A percentile compares a stretch with the other conserved stretches of the same genome.
Conservation (phyloP, 2,888 invertebrate species). For the Drosophila melanosoma region DNA sequence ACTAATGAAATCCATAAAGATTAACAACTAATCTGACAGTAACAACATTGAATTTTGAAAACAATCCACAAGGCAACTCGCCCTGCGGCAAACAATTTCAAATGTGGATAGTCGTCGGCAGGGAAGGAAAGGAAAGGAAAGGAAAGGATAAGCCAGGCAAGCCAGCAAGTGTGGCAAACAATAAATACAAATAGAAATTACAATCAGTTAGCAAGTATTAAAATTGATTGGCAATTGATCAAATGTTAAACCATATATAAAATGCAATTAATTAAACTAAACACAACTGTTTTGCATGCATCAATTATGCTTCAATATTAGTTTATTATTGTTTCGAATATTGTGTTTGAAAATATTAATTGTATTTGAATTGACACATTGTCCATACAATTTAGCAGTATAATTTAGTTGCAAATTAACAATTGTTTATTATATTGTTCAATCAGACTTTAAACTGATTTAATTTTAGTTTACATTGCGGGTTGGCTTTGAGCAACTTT, state of each 20-base stretch:
- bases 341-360: background rate
- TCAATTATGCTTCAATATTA: slow-evolving; percentile 20
- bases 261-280: slow-evolving; percentile 24
- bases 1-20: slow-evolving; percentile 60
- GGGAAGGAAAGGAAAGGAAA: background rate
- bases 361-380: background rate
- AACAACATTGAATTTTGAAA: slow-evolving; percentile 40
- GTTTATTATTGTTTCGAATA: slow-evolving; percentile 13
- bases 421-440: background rate
- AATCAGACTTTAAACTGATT: slow-evolving; percentile 6
- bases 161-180: slow-evolving; percentile 14
- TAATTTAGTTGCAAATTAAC: background rate
- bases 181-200: slow-evolving; percentile 13
- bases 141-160: background rate
- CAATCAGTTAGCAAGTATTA: background rate
- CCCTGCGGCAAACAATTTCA: background rate
- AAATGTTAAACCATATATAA: slow-evolving; percentile 6
- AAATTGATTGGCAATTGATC: slow-evolving; percentile 5
- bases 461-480: slow-evolving; percentile 20
- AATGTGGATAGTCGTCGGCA: background rate
- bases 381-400: background rate
- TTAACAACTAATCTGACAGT: slow-evolving; percentile 57
- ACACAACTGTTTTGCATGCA: background rate
- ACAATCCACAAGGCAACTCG: slow-evolving; percentile 12
- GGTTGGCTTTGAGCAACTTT: background rate